Percentiles rank a stretch among this genome's conserved stretches.
These are phyloP conservation scores for Perca schrenkii DNA, from an alignment of 2,113 vertebrate genomes.

Conservation along the genomic window DNA sequence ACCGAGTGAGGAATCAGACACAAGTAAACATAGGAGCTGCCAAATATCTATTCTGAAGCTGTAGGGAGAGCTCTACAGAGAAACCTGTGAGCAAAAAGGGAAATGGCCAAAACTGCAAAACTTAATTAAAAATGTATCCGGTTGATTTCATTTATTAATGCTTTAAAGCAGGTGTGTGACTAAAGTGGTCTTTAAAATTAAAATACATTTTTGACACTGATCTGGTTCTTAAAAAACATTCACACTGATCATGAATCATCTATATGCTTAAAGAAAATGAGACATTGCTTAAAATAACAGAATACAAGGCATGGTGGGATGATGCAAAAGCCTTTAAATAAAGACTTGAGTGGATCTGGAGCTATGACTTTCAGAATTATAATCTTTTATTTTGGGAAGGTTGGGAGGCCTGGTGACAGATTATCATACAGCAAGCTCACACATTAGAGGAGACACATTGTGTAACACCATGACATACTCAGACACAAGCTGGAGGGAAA, in stretches of 20 bases:
- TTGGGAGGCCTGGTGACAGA: conserved; percentile 6
- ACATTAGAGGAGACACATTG: conserved; percentile 21
- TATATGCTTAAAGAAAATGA: not conserved
- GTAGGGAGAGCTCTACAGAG: too few relatives aligned
- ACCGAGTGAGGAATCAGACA: too few relatives aligned
- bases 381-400: conserved; percentile 19
- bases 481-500: not conserved
- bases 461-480: not conserved
- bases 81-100: too few relatives aligned
- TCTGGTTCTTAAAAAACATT: not conserved
- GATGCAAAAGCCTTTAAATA: conserved; percentile 32
- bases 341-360: conserved; percentile 6
- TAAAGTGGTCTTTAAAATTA: not conserved
- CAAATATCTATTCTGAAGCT: too few relatives aligned
- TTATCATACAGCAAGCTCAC: not conserved
- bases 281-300: conserved; percentile 26
- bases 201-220: too few relatives aligned
- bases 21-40: too few relatives aligned
- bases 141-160: not conserved
- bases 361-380: conserved; percentile 19
- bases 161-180: not conserved
- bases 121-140: not conserved
- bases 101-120: too few relatives aligned
- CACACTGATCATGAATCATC: not conserved
- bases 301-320: conserved; percentile 6